Evolutionary conservation across 2,888 invertebrate genomes (phyloP).

Genomic region (Caenorhabditis wallacei): DNA sequence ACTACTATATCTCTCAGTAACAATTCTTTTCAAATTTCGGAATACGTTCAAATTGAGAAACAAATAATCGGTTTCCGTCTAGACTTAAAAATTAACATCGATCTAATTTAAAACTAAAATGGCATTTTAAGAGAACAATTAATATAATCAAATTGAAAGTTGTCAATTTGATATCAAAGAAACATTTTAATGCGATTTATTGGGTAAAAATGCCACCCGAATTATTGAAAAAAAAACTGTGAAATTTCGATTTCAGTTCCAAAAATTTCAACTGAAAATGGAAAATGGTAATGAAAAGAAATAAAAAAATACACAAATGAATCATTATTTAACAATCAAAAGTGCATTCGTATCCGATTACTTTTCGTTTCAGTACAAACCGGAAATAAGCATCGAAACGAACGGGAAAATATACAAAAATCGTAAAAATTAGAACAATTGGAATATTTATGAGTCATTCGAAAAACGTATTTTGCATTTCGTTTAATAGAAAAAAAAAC

Average conservation of each 20-base stretch:
- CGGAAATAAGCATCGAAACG: neutral
- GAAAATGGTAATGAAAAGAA: neutral
- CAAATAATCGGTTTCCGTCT: no score
- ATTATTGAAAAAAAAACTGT: neutral
- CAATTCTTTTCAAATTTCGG: no score
- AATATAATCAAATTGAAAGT: neutral
- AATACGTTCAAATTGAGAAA: no score
- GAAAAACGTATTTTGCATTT: neutral
- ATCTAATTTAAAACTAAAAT: no score
- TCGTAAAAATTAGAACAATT: constrained; percentile 35
- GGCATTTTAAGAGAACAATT: no score
- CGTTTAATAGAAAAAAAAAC: neutral
- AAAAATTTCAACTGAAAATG: neutral
- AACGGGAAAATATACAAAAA: constrained; percentile 17
- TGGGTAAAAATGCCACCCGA: constrained; percentile 13
- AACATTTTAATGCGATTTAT: neutral
- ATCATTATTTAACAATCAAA: constrained; percentile 33
- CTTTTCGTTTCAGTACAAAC: neutral
- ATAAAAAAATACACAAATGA: constrained; percentile 38
- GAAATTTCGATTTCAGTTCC: no score
- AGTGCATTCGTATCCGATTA: constrained; percentile 33
- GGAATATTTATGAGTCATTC: constrained; percentile 6
- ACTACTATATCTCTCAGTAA: no score
- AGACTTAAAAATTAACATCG: no score
- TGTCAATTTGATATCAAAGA: neutral